Base-by-base conservation (phyloP, 2,888 invertebrate genomes). In the Diadromus collaris region DNA sequence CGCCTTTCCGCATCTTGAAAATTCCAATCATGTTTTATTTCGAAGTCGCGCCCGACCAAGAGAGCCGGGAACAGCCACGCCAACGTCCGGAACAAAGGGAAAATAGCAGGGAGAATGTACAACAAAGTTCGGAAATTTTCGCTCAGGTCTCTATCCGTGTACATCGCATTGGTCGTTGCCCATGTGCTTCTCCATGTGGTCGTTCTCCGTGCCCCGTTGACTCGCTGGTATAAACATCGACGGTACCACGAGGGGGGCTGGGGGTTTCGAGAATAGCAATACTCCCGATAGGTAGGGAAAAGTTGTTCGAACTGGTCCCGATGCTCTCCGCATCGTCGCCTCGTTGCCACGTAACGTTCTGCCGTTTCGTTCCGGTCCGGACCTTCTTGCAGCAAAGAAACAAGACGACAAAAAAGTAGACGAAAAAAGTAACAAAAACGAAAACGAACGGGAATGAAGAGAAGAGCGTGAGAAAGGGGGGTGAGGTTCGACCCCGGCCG, bases 21-120 rank as follows among this genome's bases (percentile, higher is more conserved):
- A 84, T 81, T 78, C 84, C 83, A 83, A 86, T 83, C 79, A 82
- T 81, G 78, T 79, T 84, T 85, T 83, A 85, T 85, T n/a, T 83
- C 78, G 80, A 80, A 69, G 76, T 78, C 73, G 58, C 76, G 70
- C 75, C 60, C 58, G 41, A 63, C 64, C 34, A 65, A 46, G 44
- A 41, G 44, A 16, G 21, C 29, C 27, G 65, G 54, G 34, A 44
- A 51, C 74, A 67, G 61, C 54, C 16, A 51, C 51, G 38, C 58
- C 29, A 44, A 24, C 29, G n/a, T 13, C 13, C 41, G 72, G 58
- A 76, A 72, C 72, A 79, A 76, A 60, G 72, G 65, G n/a, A 29
- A 79, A 73, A 64, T 54, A 64, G 29, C 71, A 24, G 44, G 76
- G 73, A 73, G 67, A 58, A 27, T 67, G 34, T 67, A 34, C 61